phyloP scores from a whole-genome alignment of 92 coral and sea anemone species.

The Phenganax subtilis region DNA sequence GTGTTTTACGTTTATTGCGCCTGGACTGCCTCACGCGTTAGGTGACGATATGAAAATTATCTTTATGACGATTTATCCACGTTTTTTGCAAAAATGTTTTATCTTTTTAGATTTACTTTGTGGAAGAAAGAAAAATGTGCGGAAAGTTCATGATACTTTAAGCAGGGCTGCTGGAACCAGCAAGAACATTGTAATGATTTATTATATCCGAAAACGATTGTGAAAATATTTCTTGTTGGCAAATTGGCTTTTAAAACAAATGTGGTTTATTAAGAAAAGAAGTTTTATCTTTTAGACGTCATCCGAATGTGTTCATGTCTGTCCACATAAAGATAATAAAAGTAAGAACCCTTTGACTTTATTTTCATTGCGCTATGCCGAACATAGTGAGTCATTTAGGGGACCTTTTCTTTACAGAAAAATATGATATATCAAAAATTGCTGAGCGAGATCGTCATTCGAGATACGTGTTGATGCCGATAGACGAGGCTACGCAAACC shows the following conservation, averaged over 20 bases:
- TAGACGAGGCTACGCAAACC: constrained; percentile 63
- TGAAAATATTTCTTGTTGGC: too few species aligned
- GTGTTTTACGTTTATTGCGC: constrained; percentile 76
- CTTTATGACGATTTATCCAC: neutral
- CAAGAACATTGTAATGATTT: neutral
- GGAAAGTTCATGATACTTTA: constrained; percentile 4
- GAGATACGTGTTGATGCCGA: constrained; percentile 74
- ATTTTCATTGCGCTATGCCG: neutral
- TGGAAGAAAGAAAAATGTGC: neutral
- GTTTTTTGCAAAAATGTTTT: neutral
- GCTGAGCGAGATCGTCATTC: constrained; percentile 95
- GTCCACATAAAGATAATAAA: constrained; percentile 34
- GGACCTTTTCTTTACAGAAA: constrained; percentile 21
- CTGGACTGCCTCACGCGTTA: constrained; percentile 88
- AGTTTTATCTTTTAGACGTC: neutral
- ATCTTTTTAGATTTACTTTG: constrained; percentile 12
- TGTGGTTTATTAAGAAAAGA: neutral
- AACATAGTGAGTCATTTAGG: neutral
- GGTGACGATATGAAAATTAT: constrained; percentile 35
- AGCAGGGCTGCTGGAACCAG: neutral
- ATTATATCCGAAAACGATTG: neutral
- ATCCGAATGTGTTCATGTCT: constrained; percentile 3
- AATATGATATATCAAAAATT: constrained; percentile 64
- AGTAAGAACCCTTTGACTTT: neutral
- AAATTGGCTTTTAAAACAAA: too few species aligned